phyloP scores from a whole-genome alignment of 1,140 invertebrate species.

The Drosophila funebris region DNA sequence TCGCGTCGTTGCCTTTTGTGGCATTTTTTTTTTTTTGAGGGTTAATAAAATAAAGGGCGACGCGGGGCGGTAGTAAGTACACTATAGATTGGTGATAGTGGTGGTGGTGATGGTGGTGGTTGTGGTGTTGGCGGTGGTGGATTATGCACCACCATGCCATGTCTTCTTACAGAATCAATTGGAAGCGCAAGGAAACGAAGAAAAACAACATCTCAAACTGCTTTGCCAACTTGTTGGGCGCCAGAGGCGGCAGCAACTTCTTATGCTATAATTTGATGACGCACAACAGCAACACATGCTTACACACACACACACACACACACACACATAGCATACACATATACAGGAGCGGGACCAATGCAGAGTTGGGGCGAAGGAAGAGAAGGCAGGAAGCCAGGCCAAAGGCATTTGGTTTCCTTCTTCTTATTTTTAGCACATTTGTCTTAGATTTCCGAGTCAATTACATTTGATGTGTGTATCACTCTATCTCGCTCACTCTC shows the following conservation, averaged over 20 bases:
- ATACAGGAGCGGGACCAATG: background rate
- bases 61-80: background rate
- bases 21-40: slow-evolving; percentile 11
- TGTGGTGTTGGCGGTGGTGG: slow-evolving; percentile 19
- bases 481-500: background rate
- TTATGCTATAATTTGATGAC: slow-evolving; percentile 47
- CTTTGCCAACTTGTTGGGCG: slow-evolving; percentile 35
- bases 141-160: slow-evolving; percentile 17
- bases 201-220: background rate
- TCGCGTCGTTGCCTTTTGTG: slow-evolving; percentile 15
- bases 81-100: background rate
- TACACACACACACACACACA: background rate
- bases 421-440: slow-evolving; percentile 62
- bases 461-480: slow-evolving; percentile 63
- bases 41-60: slow-evolving; percentile 20
- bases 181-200: background rate
- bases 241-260: slow-evolving; percentile 12
- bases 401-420: slow-evolving; percentile 3
- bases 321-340: slow-evolving; percentile 1
- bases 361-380: no score
- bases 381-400: background rate
- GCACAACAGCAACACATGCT: slow-evolving; percentile 23
- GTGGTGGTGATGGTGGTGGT: background rate
- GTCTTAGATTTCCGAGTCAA: slow-evolving; percentile 70
- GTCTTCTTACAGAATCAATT: slow-evolving; percentile 23